Base-by-base conservation (phyloP, 2,113 vertebrate genomes). In the Neolamprologus sp. region DNA sequence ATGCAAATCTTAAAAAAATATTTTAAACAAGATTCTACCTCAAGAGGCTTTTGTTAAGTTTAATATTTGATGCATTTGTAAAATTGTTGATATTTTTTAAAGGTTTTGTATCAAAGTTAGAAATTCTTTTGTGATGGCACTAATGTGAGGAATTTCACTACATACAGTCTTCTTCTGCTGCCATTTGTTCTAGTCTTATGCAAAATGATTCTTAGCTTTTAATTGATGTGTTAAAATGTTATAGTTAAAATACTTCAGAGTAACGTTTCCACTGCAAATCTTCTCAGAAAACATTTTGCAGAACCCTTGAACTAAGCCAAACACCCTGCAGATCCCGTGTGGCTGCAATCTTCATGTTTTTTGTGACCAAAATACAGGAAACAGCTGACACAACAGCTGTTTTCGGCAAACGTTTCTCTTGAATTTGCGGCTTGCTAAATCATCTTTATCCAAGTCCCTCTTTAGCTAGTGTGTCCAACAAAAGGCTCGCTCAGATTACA, bases 311-410 rank as follows among this genome's bases (percentile, higher is more conserved):
- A 68, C 35, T 14, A 40, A 68, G 8, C 63, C 37, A 45, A 16
- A 73, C n/a, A 10, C 21, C 37, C 37, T 42, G 8, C 5, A 42
- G 13, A 71, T 1, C n/a, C 37, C 0, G 13, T 23, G 65, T 23
- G 65, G 3, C 65, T 8, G 37, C 12, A n/a, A 21, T 42, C 1
- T 42, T 23, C 7, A 42, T 42, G n/a, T 23, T 73, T 45, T 45
- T 21, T 73, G 21, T 73, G 37, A 21, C 65, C 37, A 73, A 73
- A 45, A 71, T 13, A 6, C 19, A 68, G 33, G 10, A 68, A 68
- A 40, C 33, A 21, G 30, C 4, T 63, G 17, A 35, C 2, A 35
- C 58, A 63, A 63, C 30, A n/a, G 30, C 58, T 63, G 30, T 35
- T 63, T 2, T 35, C 58, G 2, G 58, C 30, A 63, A n/a, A 35